These are phyloP conservation scores for Cantharis nigra DNA, from an alignment of 2,888 invertebrate species.

Conservation along the genomic window DNA sequence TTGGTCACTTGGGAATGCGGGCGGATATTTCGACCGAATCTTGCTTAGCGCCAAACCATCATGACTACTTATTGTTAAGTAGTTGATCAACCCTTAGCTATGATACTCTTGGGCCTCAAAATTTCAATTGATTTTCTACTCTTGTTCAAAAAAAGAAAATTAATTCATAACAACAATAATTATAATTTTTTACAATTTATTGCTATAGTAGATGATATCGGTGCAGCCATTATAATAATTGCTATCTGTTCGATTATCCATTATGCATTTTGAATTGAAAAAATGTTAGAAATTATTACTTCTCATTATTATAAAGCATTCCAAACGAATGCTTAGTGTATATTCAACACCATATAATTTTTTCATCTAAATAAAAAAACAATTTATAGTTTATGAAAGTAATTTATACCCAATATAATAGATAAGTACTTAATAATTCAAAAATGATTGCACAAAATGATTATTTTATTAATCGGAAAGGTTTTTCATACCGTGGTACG, in stretches of 20 bases:
- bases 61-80: conserved; percentile 9
- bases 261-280: conserved; percentile 1
- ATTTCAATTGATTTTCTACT: conserved; percentile 1
- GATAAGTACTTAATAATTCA: background rate
- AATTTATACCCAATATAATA: background rate
- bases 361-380: background rate
- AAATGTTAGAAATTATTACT: conserved; percentile 2
- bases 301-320: conserved; percentile 1
- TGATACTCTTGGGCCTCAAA: conserved; percentile 10
- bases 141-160: background rate
- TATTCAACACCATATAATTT: conserved; percentile 3
- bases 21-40: conserved; percentile 9
- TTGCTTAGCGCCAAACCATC: conserved; percentile 14
- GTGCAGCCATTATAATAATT: background rate
- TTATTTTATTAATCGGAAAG: background rate
- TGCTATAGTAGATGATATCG: background rate
- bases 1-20: conserved; percentile 25
- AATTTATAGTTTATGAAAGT: background rate
- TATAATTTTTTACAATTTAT: background rate
- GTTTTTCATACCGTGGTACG: background rate
- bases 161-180: background rate
- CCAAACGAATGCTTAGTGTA: conserved; percentile 2
- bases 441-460: background rate
- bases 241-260: background rate
- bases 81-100: conserved; percentile 13